Conservation (phyloP, 2,888 invertebrate genomes). For the Molanna angustata region DNA sequence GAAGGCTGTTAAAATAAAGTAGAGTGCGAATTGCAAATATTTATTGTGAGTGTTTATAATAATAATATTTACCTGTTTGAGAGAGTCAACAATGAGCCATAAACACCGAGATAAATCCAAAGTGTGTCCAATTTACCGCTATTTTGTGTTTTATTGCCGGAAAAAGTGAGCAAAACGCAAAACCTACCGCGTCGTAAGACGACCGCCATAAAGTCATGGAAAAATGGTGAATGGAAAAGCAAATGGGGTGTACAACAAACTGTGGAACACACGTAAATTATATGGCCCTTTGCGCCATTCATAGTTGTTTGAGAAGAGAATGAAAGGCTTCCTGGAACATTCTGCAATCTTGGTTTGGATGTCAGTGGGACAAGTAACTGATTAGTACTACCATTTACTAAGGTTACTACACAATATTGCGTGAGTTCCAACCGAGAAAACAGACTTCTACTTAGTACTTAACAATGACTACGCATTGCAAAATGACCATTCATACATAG, state of each 20-base stretch:
- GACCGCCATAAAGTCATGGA: slow-evolving; percentile 16
- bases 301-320: not conserved
- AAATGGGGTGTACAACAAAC: slow-evolving; percentile 4
- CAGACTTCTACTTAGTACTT: no score
- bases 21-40: no score
- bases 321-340: not conserved
- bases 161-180: slow-evolving; percentile 12
- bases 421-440: no score
- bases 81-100: slow-evolving; percentile 10
- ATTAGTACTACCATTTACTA: no score
- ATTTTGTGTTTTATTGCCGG: slow-evolving; percentile 22
- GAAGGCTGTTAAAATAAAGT: no score
- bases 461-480: no score
- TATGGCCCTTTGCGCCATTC: not conserved
- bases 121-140: slow-evolving; percentile 24
- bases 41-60: not conserved
- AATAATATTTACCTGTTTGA: slow-evolving; percentile 14
- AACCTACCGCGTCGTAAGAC: slow-evolving; percentile 6
- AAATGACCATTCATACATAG: no score
- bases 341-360: no score
- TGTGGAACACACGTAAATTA: not conserved
- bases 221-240: slow-evolving; percentile 10
- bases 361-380: no score
- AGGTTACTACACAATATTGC: no score
- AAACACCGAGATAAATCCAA: slow-evolving; percentile 11